Evolutionary conservation across 2,113 vertebrate genomes (phyloP), one percentile per base, ranked within the genome.

Genomic region (Dryoscopus gambensis): DNA sequence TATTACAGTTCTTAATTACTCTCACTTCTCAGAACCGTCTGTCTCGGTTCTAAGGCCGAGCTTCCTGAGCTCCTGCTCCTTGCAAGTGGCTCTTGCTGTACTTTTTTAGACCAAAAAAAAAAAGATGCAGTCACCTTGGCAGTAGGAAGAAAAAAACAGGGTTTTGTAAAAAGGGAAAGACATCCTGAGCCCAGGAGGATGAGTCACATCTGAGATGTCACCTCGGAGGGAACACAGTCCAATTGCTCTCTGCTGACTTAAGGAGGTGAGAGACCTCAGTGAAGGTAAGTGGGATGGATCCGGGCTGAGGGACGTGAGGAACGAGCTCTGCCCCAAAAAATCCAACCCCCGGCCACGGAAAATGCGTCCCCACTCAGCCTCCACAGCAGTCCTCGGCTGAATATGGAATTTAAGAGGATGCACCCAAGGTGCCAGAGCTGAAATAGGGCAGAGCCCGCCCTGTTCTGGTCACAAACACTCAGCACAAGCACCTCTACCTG

Each of bases 1-100:
- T 60, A 71, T 31, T 84, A 21, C 13, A 49, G 77, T 42, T 93
- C 75, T 68, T 96, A 96, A 95, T 94, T 84, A 94, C 77, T 90
- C 91, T 91, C 84, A 5, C 86, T 94, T 30, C 81, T 81, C 77
- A 68, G 31, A 80, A 28, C n/a, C 2, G 4, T 40, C 81, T 62
- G 63, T 19, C 47, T 71, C 11, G 8, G 63, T 59, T 28, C 44
- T 11, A 27, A 82, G 49, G 77, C 60, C 71, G 59, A 70, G 77
- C 23, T 89, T 15, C 73, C 75, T 11, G 35, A 95, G 84, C 91
- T 91, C 81, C 87, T 64, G 35, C 12, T 84, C 56, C 60, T 75
- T 60, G n/a, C 35, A 71, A 67, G 75, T 64, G 65, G 22, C 40
- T 91, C 69, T 37, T 27, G 30, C 44, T 83, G 57, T 24, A 46